Base-by-base conservation (phyloP, 2,113 vertebrate genomes). In the Rhizomys pruinosus region DNA sequence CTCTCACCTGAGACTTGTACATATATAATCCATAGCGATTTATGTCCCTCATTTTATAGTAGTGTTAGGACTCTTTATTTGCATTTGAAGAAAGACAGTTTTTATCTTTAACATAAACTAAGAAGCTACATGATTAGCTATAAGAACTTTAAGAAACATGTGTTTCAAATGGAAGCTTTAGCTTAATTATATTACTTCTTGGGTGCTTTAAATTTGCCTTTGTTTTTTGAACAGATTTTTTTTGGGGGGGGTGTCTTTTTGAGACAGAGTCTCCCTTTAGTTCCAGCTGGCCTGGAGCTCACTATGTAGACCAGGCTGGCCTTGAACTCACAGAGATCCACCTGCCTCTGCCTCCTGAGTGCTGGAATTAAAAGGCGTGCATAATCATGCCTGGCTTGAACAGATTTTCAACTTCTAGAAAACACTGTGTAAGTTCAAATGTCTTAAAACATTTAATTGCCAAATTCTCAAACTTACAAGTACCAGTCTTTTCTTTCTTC, bases 121-220 rank as follows among this genome's bases (percentile, higher is more conserved):
- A 74, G 52, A 86, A 88, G 6, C 42, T 11, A 55, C 16, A 57
- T 89, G 64, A 63, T 66, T 88, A 92, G 32, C 7, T 61, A 72
- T 47, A 59, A 91, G 94, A 96, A 52, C 4, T 82, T 80, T 92
- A 92, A 85, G 77, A 89, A 89, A 87, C 71, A 89, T 17, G 87
- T 57, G 68, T 92, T 88, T 80, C 52, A 88, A 47, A 68, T 89
- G 80, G 90, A 86, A 92, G 66, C 42, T 73, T 71, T 89, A 68
- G 39, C 77, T 96, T 80, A 84, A 13, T 44, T 91, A 27, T 82
- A 4, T 69, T n/a, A 82, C 29, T 20, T 93, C 61, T 89, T 73
- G 13, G 71, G 32, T 91, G 9, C 37, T 78, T 92, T 96, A 84
- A 78, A n/a, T 47, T 84, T 93, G 32, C 81, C 47, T 92, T 61